Percentiles rank a stretch among this genome's conserved stretches.
These are phyloP conservation scores for Helicoverpa assulta DNA, from an alignment of 2,888 invertebrate genomes.

Conservation along the genomic window DNA sequence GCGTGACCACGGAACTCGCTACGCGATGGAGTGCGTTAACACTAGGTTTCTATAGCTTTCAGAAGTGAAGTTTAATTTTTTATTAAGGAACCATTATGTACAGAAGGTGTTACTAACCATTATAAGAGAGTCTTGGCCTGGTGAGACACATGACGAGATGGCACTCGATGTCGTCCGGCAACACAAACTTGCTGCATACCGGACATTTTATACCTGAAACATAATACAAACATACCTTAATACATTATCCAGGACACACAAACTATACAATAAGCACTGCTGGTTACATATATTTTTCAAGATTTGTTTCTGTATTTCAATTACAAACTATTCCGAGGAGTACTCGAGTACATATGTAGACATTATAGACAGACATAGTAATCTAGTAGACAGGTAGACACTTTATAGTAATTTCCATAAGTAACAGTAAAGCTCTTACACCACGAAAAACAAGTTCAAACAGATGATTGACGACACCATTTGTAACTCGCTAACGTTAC, in stretches of 20 bases:
- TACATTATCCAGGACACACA: not conserved
- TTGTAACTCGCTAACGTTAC: not conserved
- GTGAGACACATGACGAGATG: slow-evolving; percentile 99
- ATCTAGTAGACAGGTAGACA: not conserved
- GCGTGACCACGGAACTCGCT: too few relatives aligned
- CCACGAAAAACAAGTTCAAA: not conserved
- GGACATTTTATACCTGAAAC: slow-evolving; percentile 99
- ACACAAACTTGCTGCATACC: slow-evolving; percentile 99
- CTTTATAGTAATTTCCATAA: not conserved
- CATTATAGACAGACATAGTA: too few relatives aligned
- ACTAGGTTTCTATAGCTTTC: too few relatives aligned
- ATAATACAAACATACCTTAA: slow-evolving; percentile 61
- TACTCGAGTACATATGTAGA: not conserved
- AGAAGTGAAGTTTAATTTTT: not conserved
- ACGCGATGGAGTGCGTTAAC: too few relatives aligned
- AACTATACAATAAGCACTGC: not conserved
- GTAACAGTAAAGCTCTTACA: slow-evolving; percentile 9
- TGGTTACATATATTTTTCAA: too few relatives aligned
- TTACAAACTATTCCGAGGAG: not conserved
- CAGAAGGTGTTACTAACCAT: slow-evolving; percentile 92
- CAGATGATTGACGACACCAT: slow-evolving; percentile 1
- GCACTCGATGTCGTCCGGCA: slow-evolving; percentile 99
- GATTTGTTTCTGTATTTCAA: too few relatives aligned
- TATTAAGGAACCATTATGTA: not conserved
- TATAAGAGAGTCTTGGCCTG: slow-evolving; percentile 99